Conservation (phyloP, 2,888 invertebrate species). For the Micropterix aruncella region DNA sequence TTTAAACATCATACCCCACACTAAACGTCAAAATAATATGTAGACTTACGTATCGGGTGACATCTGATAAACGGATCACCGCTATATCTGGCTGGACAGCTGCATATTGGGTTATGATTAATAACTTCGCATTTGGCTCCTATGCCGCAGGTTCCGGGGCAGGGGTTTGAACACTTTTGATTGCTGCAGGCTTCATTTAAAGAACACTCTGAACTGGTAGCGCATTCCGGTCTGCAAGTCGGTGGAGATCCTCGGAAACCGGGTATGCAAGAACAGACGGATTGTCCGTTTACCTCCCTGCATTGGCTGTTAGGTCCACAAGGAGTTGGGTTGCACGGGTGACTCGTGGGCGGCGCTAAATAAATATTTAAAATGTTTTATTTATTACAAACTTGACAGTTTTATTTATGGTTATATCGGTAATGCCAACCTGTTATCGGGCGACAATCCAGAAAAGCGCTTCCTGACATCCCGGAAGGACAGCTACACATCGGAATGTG, state of each 20-base stretch:
- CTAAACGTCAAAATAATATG: too few species aligned
- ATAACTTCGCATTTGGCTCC: slow-evolving; percentile 57
- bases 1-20: slow-evolving; percentile 11
- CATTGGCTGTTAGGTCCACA: slow-evolving; percentile 63
- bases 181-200: slow-evolving; percentile 53
- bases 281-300: slow-evolving; percentile 48
- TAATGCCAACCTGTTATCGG: too few species aligned
- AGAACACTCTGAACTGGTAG: slow-evolving; percentile 51
- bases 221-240: slow-evolving; percentile 57
- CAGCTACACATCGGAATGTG: slow-evolving; percentile 46
- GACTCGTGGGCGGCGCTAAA: slow-evolving; percentile 16
- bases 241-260: slow-evolving; percentile 60
- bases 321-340: slow-evolving; percentile 55
- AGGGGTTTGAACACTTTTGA: slow-evolving; percentile 59
- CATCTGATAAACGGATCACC: slow-evolving; percentile 64
- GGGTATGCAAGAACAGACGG: slow-evolving; percentile 53
- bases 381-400: too few species aligned
- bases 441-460: slow-evolving; percentile 52
- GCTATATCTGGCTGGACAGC: slow-evolving; percentile 47
- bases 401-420: too few species aligned
- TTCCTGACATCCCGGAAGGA: slow-evolving; percentile 47
- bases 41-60: slow-evolving; percentile 40
- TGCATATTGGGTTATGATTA: slow-evolving; percentile 61
- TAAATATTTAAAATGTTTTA: neutral
- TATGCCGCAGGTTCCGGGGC: slow-evolving; percentile 56